Conservation (phyloP, 2,113 vertebrate genomes). For the Bolborhynchus lineola region DNA sequence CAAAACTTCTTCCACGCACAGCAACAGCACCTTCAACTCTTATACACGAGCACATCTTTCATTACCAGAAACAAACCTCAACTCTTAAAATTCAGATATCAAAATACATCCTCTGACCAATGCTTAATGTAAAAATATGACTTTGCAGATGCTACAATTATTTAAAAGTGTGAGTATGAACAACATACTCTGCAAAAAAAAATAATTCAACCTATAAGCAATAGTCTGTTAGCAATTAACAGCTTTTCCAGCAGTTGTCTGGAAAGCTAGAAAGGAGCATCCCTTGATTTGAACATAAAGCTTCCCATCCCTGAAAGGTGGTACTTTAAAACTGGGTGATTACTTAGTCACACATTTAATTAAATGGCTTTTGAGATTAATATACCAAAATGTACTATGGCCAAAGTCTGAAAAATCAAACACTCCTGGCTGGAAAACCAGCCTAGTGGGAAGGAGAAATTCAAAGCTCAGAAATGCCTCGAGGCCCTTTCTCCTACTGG, state of each 20-base stretch:
- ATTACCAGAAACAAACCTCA: not conserved
- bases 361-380: not conserved
- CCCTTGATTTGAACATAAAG: not conserved
- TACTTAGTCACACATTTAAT: not conserved
- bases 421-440: not conserved
- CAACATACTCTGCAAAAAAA: not conserved
- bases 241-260: not conserved
- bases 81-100: not conserved
- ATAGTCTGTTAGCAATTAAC: fast-evolving
- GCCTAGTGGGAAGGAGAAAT: not conserved
- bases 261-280: conserved; percentile 3
- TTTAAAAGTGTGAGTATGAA: not conserved
- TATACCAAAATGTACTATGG: not conserved
- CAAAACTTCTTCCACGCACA: not conserved
- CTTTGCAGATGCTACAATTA: not conserved
- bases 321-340: not conserved
- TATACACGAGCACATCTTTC: not conserved
- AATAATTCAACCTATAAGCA: not conserved
- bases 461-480: not conserved
- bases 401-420: not conserved
- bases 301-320: not conserved
- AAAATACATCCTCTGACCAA: not conserved
- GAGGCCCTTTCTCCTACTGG: not conserved
- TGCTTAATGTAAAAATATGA: not conserved
- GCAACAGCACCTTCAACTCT: not conserved